phyloP scores from a whole-genome alignment of 2,888 invertebrate species.

The Pammene fasciana region DNA sequence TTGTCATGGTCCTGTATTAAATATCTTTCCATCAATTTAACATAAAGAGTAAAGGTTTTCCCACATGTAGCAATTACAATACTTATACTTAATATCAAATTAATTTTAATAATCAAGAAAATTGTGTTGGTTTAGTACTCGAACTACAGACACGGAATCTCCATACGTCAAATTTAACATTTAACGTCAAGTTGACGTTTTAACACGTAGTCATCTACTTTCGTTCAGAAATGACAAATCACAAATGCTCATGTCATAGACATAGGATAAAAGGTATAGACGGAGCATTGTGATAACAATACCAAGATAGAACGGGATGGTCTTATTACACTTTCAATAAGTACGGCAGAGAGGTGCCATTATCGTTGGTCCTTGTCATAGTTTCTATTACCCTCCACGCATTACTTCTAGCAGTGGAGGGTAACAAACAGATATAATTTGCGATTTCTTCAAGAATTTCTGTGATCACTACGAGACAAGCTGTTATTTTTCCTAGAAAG shows the following conservation, averaged over 20 bases:
- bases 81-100: not conserved
- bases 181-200: conserved; percentile 43
- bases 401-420: too few species aligned
- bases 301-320: too few species aligned
- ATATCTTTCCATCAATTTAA: conserved; percentile 53
- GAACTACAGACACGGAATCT: conserved; percentile 9
- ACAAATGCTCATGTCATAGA: not conserved
- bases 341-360: too few species aligned
- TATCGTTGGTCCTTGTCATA: too few species aligned
- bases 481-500: too few species aligned
- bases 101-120: not conserved
- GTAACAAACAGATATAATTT: too few species aligned
- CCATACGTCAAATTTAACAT: conserved; percentile 35
- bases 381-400: too few species aligned
- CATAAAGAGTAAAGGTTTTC: conserved; percentile 33
- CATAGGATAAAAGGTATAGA: too few species aligned
- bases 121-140: conserved; percentile 19
- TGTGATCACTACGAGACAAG: too few species aligned
- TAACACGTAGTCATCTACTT: conserved; percentile 37
- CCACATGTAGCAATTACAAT: not conserved
- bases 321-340: too few species aligned
- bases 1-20: conserved; percentile 80
- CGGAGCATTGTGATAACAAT: too few species aligned
- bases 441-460: too few species aligned
- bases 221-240: conserved; percentile 18